These are phyloP conservation scores for Macaria liturata DNA, from an alignment of 2,888 invertebrate species.

Conservation along the genomic window DNA sequence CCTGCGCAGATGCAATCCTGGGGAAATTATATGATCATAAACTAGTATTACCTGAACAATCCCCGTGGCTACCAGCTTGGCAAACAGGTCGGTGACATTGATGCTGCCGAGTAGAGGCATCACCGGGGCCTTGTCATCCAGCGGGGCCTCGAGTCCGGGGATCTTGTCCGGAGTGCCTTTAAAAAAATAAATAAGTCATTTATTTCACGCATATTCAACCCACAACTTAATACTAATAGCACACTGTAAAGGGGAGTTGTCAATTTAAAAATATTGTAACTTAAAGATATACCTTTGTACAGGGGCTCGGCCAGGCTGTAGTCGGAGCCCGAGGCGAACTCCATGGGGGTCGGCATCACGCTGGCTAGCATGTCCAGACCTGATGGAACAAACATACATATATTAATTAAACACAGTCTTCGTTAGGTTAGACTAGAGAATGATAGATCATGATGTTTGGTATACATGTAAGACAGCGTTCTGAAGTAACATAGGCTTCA, in stretches of 20 bases:
- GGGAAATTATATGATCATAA: too few species aligned
- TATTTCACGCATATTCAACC: too few species aligned
- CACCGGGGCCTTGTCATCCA: slow-evolving; percentile 56
- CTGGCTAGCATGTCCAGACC: slow-evolving; percentile 87
- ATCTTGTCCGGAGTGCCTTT: slow-evolving; percentile 53
- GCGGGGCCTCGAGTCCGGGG: slow-evolving; percentile 65
- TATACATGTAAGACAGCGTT: too few species aligned
- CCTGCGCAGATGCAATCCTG: too few species aligned
- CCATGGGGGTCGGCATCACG: slow-evolving; percentile 84
- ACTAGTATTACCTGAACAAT: slow-evolving; percentile 48
- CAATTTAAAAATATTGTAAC: too few species aligned
- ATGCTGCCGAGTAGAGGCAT: slow-evolving; percentile 64
- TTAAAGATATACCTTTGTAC: slow-evolving; percentile 41
- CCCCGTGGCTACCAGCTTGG: slow-evolving; percentile 92
- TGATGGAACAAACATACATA: slow-evolving; percentile 28
- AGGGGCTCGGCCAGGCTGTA: slow-evolving; percentile 80
- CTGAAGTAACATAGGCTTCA: too few species aligned
- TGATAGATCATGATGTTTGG: too few species aligned
- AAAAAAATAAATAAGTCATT: too few species aligned
- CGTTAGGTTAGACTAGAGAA: too few species aligned
- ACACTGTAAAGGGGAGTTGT: too few species aligned
- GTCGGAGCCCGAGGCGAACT: slow-evolving; percentile 80
- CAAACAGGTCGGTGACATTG: slow-evolving; percentile 92
- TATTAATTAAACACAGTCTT: too few species aligned
- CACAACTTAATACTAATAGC: too few species aligned